Evolutionary conservation across 2,888 invertebrate species (phyloP), one percentile per base, ranked within the genome.

Genomic region (Limnephilus marmoratus): DNA sequence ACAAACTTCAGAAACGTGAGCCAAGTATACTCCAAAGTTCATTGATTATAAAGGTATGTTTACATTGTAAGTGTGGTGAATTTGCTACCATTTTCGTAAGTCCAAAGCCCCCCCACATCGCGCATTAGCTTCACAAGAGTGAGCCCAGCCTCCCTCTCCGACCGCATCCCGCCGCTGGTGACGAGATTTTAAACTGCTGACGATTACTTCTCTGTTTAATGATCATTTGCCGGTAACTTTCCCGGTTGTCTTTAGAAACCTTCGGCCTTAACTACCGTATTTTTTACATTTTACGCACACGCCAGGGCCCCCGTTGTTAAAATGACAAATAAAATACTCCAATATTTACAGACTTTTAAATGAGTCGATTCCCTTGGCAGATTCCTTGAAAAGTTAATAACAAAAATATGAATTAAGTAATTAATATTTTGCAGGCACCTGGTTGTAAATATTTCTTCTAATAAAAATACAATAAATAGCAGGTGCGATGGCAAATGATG

Each of bases 181-280:
- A 90, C 90, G 90, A 90, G 81, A 41, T 90, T 90, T 90, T 90
- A 90, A 90, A 41, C 81, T 81, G n/a, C 29, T 1, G 34, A 45
- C 90, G 29, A 81, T 90, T 41, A 81, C 41, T 68, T n/a, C 68
- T 34, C 68, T 88, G 18, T 45, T 80, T 88, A 88, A 88, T 68
- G 88, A n/a, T 37, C 80, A 37, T 88, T 80, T 31, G 45, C 88
- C 68, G n/a, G 31, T 18, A 12, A 86, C 88, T 53, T 88, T 80
- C 68, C n/a, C 37, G 34, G 34, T 80, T 45, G 41, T 83, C 41
- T 34, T 83, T 37, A 83, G 37, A 83, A 83, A 83, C 83, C 24
- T 37, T 83, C 34, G 11, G 68, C 9, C n/a, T 24, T 68, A 83
- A 83, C 13, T 83, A 68, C 68, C 68, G 34, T 41, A 34, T 68